Evolutionary conservation across 2,888 invertebrate species (phyloP).

Genomic region (Calameuta idolon): DNA sequence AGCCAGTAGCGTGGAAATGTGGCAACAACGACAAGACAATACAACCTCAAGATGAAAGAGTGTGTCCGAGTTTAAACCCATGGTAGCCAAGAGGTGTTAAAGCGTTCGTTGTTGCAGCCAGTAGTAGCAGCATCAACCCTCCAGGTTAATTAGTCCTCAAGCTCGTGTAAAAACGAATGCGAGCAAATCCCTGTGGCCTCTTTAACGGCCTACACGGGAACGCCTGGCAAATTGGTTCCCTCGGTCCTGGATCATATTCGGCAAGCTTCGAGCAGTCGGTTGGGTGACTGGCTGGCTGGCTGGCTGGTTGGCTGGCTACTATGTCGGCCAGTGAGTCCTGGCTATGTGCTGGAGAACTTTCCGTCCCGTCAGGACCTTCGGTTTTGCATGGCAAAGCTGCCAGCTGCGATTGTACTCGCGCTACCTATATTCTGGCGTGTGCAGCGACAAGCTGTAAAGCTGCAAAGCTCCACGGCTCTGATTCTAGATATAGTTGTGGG

Average conservation of each 20-base stretch:
- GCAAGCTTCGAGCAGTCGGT: not conserved
- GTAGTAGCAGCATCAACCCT: not conserved
- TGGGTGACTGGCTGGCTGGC: not conserved
- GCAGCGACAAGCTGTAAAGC: not conserved
- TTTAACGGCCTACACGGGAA: not conserved
- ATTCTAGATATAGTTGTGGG: not conserved
- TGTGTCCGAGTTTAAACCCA: not conserved
- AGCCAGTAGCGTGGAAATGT: not conserved
- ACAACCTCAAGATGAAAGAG: not conserved
- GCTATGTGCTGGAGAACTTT: not conserved
- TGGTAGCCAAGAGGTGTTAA: not conserved
- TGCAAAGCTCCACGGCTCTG: not conserved
- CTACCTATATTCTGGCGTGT: not conserved
- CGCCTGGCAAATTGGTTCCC: not conserved
- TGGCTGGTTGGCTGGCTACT: not conserved
- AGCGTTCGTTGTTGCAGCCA: not conserved
- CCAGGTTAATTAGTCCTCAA: slow-evolving; percentile 1
- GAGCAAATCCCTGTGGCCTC: not conserved
- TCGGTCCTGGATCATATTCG: not conserved
- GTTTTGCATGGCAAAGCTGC: not conserved
- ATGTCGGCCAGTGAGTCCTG: not conserved
- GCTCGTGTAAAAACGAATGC: slow-evolving; percentile 4
- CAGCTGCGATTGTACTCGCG: not conserved
- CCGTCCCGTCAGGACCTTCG: not conserved
- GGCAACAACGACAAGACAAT: not conserved